A percentile compares a stretch with the other conserved stretches of the same genome.
Evolutionary conservation across 1,140 invertebrate species (phyloP).

Genomic region (Papilio dardanus): DNA sequence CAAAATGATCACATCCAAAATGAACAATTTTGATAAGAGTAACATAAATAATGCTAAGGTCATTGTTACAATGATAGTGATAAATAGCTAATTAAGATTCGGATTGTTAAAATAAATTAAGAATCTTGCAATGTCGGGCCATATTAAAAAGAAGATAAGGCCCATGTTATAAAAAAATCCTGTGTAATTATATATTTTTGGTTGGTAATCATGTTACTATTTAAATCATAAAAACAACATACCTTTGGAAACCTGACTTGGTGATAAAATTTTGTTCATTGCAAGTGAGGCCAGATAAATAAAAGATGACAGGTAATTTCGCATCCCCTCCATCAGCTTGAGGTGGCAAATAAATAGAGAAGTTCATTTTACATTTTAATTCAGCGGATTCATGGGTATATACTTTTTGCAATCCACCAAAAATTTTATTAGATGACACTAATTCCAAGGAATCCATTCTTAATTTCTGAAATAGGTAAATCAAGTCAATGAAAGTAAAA

Average conservation of each 20-base stretch:
- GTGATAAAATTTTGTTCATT: conserved; percentile 98
- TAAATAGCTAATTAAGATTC: conserved; percentile 5
- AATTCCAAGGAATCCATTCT: conserved; percentile 82
- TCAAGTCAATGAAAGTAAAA: not conserved
- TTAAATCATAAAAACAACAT: conserved; percentile 66
- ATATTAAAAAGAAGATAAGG: too few relatives aligned
- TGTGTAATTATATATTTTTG: too few relatives aligned
- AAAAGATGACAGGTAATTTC: conserved; percentile 94
- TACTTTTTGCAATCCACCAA: conserved; percentile 93
- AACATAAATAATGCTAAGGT: conserved; percentile 38
- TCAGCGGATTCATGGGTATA: conserved; percentile 91
- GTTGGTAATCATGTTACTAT: not conserved
- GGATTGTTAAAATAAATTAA: not conserved
- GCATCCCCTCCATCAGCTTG: conserved; percentile 85
- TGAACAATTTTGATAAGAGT: conserved; percentile 25
- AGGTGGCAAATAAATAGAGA: conserved; percentile 94
- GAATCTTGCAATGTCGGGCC: not conserved
- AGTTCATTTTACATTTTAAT: conserved; percentile 95
- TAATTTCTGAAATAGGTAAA: conserved; percentile 27
- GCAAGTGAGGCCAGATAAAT: conserved; percentile 96
- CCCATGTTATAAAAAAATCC: too few relatives aligned
- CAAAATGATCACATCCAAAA: conserved; percentile 1
- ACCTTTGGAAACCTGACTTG: conserved; percentile 96
- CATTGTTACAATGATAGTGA: conserved; percentile 36
- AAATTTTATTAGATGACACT: conserved; percentile 88